Evolutionary conservation across 2,888 invertebrate genomes (phyloP).

Genomic region (Neria commutata): DNA sequence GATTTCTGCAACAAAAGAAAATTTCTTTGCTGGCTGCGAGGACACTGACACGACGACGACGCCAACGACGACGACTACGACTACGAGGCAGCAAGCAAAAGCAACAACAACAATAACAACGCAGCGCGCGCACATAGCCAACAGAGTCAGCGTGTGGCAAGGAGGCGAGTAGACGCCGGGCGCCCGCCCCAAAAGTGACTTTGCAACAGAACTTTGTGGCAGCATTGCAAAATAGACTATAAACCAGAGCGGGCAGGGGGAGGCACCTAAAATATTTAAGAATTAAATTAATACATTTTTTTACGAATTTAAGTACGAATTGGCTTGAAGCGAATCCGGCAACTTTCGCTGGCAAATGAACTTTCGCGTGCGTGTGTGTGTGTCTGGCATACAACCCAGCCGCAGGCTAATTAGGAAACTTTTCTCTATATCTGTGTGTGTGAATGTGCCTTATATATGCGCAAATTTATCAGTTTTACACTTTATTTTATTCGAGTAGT

Average conservation of each 20-base stretch:
- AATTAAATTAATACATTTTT: too few relatives aligned
- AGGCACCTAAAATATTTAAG: too few relatives aligned
- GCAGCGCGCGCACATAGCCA: neutral
- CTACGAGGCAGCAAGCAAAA: neutral
- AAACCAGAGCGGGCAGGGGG: too few relatives aligned
- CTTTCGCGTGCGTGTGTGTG: slow-evolving; percentile 30
- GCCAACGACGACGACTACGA: too few relatives aligned
- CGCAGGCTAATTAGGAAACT: slow-evolving; percentile 56
- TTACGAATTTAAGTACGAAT: neutral
- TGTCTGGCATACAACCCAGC: too few relatives aligned
- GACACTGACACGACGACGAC: slow-evolving; percentile 46
- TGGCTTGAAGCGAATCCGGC: neutral
- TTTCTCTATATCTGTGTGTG: slow-evolving; percentile 21
- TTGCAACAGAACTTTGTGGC: too few relatives aligned
- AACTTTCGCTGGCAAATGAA: slow-evolving; percentile 30
- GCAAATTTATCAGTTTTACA: slow-evolving; percentile 26
- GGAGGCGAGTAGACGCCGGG: neutral
- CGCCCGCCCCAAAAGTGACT: too few relatives aligned
- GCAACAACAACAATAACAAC: slow-evolving; percentile 1
- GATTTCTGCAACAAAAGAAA: slow-evolving; percentile 53
- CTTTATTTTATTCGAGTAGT: neutral
- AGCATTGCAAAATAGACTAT: too few relatives aligned
- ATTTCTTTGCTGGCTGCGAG: slow-evolving; percentile 9
- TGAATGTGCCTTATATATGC: slow-evolving; percentile 1
- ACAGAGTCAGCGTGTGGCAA: neutral